Evolutionary conservation across 2,888 invertebrate genomes (phyloP), one percentile per base, ranked within the genome.

Genomic region (Tetragnatha montana): DNA sequence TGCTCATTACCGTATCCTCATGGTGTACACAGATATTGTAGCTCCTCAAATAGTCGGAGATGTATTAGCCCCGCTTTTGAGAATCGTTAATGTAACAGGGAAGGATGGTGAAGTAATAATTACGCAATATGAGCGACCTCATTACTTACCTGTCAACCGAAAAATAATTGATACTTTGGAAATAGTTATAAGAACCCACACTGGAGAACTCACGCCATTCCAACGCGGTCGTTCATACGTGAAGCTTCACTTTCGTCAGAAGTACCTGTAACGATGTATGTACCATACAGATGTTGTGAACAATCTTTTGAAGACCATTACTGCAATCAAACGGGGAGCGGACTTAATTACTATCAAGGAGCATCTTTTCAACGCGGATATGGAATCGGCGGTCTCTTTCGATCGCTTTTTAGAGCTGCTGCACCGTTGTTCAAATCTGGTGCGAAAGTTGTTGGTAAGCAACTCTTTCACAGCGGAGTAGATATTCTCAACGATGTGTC

Each of bases 21-120:
- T 47, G 85, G 79, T 92, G 75, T 91, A 92, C 91, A 90, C 91
- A 1, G 60, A n/a, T n/a, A n/a, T n/a, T n/a, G n/a, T n/a, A n/a
- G n/a, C n/a, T n/a, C n/a, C n/a, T n/a, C n/a, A n/a, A n/a, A n/a
- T n/a, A n/a, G n/a, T n/a, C n/a, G n/a, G n/a, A n/a, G n/a, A n/a
- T n/a, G n/a, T n/a, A n/a, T n/a, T n/a, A n/a, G n/a, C n/a, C n/a
- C n/a, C n/a, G n/a, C n/a, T n/a, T n/a, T n/a, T n/a, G n/a, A n/a
- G n/a, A n/a, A n/a, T n/a, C n/a, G n/a, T n/a, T n/a, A n/a, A n/a
- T n/a, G n/a, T n/a, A n/a, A n/a, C n/a, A n/a, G n/a, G n/a, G n/a
- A n/a, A n/a, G n/a, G n/a, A n/a, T n/a, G n/a, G n/a, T n/a, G n/a
- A n/a, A n/a, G n/a, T n/a, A n/a, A n/a, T n/a, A n/a, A n/a, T n/a